Conservation (phyloP, 2,888 invertebrate species). For the Brachyopa scutellaris region DNA sequence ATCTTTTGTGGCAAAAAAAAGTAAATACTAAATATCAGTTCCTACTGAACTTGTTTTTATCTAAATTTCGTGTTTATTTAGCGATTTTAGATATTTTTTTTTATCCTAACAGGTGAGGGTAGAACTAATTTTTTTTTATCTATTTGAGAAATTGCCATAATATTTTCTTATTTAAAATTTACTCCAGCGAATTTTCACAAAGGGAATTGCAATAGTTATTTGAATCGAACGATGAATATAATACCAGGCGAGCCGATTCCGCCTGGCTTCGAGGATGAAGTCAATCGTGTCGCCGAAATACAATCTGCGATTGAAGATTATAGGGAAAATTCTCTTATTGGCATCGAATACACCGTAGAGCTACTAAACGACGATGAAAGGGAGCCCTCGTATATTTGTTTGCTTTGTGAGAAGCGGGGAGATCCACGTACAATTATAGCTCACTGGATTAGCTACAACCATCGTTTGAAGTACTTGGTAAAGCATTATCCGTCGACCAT, state of each 20-base stretch:
- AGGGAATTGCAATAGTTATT: slow-evolving; percentile 9
- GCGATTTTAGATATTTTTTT: neutral
- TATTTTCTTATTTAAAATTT: slow-evolving; percentile 7
- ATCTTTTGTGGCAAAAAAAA: neutral
- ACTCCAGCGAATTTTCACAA: neutral
- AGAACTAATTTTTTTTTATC: slow-evolving; percentile 15
- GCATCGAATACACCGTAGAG: slow-evolving; percentile 91
- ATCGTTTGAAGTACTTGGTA: slow-evolving; percentile 87
- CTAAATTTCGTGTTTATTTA: neutral
- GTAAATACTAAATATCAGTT: neutral
- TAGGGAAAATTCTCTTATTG: slow-evolving; percentile 84
- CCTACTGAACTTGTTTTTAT: neutral
- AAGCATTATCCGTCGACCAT: slow-evolving; percentile 84
- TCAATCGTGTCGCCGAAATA: slow-evolving; percentile 82
- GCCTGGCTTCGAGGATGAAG: slow-evolving; percentile 87
- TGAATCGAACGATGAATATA: slow-evolving; percentile 76
- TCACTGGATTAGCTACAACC: slow-evolving; percentile 90
- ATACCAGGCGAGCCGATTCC: slow-evolving; percentile 87
- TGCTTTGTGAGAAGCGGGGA: slow-evolving; percentile 90
- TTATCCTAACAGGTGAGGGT: slow-evolving; percentile 17
- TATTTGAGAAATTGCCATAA: neutral
- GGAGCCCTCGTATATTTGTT: slow-evolving; percentile 89
- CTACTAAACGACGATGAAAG: slow-evolving; percentile 85
- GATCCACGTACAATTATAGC: slow-evolving; percentile 90
- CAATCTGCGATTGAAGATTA: slow-evolving; percentile 82